Evolutionary conservation across 2,113 vertebrate species (phyloP), one percentile per base, ranked within the genome.

Genomic region (Paralichthys olivaceus): DNA sequence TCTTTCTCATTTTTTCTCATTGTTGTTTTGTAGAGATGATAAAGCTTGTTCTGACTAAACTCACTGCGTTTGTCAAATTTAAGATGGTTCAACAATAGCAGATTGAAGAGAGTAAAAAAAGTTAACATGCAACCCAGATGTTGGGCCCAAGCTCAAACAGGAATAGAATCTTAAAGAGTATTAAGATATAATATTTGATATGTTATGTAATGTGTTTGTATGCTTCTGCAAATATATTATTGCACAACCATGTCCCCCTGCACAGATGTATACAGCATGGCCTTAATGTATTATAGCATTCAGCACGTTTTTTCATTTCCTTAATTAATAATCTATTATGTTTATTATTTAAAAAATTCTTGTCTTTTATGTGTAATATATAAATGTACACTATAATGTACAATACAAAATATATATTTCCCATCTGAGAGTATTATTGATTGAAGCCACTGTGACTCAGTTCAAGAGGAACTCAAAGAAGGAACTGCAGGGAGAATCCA

Each of bases 401-500:
- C 29, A 8, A 5, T 49, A 25, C 17, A 45, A 57, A 14, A 59
- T 51, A 56, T 45, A 53, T n/a, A 54, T 69, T 83, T n/a, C 22
- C 29, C 20, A 55, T 75, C 1, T 28, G 14, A 65, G 23, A 64
- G 11, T 66, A 19, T 49, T 53, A 17, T 28, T 55, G 1, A 32
- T 63, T 4, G 63, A 76, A 87, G 72, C 51, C 28, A 81, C 56
- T 69, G 47, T 49, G 70, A 69, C 72, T 63, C 57, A 69, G 40
- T 60, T 81, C 28, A 81, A 79, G 70, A 86, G 76, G 76, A 78
- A 63, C 60, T 85, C 47, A 87, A 61, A 86, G 77, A 77, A 69
- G 89, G 86, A 90, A 80, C 75, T 85, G 79, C 51, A 58, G 69
- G 90, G 93, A 87, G 69, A 90, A 70, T 26, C 70, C 80, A 90